These are phyloP conservation scores for Ibycter americanus DNA, from an alignment of 2,797 vertebrate species.

Conservation along the genomic window DNA sequence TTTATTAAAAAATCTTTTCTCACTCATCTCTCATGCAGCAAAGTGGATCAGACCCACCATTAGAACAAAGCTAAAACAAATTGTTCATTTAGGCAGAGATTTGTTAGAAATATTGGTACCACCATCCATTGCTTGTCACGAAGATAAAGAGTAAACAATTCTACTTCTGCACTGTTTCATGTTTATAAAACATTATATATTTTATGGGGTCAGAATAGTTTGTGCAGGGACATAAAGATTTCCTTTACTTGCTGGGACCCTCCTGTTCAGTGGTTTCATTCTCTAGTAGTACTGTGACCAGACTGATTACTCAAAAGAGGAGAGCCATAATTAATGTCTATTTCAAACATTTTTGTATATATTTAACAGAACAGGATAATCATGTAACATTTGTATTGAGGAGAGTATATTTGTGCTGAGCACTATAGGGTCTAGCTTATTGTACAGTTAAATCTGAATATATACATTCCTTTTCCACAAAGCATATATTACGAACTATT, in stretches of 20 bases:
- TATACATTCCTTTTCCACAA: background rate
- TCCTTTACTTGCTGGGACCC: background rate
- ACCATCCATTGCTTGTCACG: background rate
- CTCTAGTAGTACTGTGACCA: background rate
- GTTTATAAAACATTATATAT: background rate
- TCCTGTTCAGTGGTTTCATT: background rate
- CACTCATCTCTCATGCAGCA: background rate
- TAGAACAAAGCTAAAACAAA: background rate
- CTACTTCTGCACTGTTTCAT: background rate
- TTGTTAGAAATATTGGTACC: background rate
- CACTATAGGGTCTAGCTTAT: background rate
- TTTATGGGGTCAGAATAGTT: background rate
- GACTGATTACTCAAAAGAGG: background rate
- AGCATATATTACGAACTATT: background rate
- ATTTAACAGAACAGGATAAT: background rate
- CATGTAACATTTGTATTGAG: background rate
- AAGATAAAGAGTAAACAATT: background rate
- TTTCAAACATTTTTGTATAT: background rate
- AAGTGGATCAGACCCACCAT: background rate
- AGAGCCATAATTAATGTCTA: background rate
- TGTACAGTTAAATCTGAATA: background rate
- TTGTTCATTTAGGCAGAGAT: background rate
- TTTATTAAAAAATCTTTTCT: background rate
- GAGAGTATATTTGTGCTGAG: background rate
- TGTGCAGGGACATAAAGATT: background rate